phyloP scores from a whole-genome alignment of 2,113 vertebrate genomes.

The Gila orcuttii region DNA sequence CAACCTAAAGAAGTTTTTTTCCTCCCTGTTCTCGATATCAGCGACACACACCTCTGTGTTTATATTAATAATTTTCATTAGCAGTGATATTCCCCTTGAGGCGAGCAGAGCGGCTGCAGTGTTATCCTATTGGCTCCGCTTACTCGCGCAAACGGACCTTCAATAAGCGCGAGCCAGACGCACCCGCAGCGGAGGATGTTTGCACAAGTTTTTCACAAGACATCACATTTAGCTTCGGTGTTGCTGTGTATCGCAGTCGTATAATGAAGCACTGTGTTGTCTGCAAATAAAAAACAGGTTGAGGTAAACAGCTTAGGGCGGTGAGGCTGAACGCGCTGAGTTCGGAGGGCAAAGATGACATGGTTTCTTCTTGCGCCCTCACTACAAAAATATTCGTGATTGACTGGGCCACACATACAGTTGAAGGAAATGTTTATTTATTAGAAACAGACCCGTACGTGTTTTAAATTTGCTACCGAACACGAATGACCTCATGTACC shows the following conservation, averaged over 20 bases:
- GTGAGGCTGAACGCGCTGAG: conserved; percentile 14
- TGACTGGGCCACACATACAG: conserved; percentile 73
- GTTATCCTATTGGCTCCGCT: conserved; percentile 48
- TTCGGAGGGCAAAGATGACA: conserved; percentile 28
- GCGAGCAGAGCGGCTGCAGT: conserved; percentile 12
- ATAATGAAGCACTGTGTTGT: conserved; percentile 59
- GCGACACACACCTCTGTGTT: conserved; percentile 59
- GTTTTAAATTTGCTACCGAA: conserved; percentile 64
- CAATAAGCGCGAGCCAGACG: conserved; percentile 35
- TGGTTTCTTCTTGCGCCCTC: conserved; percentile 55
- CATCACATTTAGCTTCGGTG: conserved; percentile 46
- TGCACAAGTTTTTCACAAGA: conserved; percentile 55
- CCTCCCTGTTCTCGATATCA: conserved; percentile 60
- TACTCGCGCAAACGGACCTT: conserved; percentile 39
- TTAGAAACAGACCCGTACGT: conserved; percentile 68
- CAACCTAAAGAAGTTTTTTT: conserved; percentile 68
- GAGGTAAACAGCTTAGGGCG: conserved; percentile 46
- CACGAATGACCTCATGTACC: conserved; percentile 62
- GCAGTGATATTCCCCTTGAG: conserved; percentile 50
- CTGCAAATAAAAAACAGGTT: conserved; percentile 51
- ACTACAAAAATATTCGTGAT: conserved; percentile 59
- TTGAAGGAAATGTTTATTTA: conserved; percentile 68
- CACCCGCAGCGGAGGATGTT: conserved; percentile 55
- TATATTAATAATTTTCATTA: conserved; percentile 59
- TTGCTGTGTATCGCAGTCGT: conserved; percentile 32